phyloP scores from a whole-genome alignment of 2,113 vertebrate species.

The Neofelis nebulosa region DNA sequence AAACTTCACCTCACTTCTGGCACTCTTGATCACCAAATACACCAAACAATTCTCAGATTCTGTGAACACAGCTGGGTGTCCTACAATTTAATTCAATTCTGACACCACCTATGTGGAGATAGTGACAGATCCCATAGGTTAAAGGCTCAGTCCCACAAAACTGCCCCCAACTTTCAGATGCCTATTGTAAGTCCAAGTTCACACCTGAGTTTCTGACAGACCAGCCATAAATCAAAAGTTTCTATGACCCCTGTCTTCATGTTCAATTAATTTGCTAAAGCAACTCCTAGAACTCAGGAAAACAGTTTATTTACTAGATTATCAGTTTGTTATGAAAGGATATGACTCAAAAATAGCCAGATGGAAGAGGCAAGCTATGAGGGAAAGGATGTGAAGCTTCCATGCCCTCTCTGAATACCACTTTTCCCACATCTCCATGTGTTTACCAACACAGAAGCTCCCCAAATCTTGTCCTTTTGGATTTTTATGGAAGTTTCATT shows the following conservation, averaged over 20 bases:
- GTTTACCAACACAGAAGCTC: not conserved
- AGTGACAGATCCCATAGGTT: not conserved
- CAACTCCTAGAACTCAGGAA: not conserved
- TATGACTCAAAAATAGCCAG: not conserved
- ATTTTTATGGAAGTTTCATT: not conserved
- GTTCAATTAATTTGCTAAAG: not conserved
- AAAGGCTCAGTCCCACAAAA: not conserved
- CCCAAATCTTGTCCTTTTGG: not conserved
- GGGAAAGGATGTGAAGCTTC: not conserved
- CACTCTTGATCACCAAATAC: not conserved
- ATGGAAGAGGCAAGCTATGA: not conserved
- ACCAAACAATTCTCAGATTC: not conserved
- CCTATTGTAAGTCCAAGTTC: not conserved
- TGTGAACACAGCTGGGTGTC: not conserved
- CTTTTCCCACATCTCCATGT: not conserved
- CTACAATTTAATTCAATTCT: not conserved
- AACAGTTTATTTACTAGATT: not conserved
- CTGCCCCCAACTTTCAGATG: not conserved
- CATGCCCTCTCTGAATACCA: not conserved
- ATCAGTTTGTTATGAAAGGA: not conserved
- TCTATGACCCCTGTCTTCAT: not conserved
- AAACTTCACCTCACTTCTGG: not conserved
- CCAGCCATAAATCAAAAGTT: not conserved
- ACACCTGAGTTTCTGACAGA: not conserved
- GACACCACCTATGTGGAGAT: not conserved